Conservation (phyloP, 2,888 invertebrate species). For the Megastigmus dorsalis region DNA sequence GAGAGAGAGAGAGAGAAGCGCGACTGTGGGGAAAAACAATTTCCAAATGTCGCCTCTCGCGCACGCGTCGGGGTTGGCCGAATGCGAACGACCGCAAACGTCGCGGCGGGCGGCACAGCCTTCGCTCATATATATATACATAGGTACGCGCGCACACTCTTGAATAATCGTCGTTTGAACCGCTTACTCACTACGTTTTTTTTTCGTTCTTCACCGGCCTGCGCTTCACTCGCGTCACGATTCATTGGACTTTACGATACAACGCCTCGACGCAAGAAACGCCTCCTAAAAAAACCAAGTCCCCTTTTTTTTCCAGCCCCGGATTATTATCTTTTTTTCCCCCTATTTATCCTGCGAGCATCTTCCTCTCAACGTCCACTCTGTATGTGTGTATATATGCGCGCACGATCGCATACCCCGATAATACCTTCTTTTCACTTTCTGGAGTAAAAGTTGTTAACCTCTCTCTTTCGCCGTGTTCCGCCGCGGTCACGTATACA, state of each 20-base stretch:
- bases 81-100: too few species aligned
- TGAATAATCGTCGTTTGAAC: constrained; percentile 19
- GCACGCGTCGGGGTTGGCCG: background rate
- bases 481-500: background rate
- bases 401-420: too few species aligned
- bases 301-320: too few species aligned
- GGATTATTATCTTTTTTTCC: background rate
- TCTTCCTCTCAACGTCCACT: background rate
- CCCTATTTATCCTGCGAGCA: background rate
- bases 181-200: constrained; percentile 23
- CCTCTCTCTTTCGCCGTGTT: constrained; percentile 22
- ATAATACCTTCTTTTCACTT: constrained; percentile 38
- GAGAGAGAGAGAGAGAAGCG: background rate
- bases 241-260: background rate
- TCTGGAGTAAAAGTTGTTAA: constrained; percentile 46
- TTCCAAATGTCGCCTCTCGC: constrained; percentile 8
- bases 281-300: too few species aligned
- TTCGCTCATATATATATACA: too few species aligned
- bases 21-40: background rate
- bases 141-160: background rate
- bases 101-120: too few species aligned
- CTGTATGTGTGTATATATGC: background rate
- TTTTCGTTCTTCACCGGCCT: background rate
- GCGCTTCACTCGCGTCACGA: constrained; percentile 1
- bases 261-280: too few species aligned